Percentiles rank a stretch among this genome's conserved stretches.
Evolutionary conservation across 1,140 invertebrate genomes (phyloP).

Genomic region (Hyposmocoma kahamanoa): DNA sequence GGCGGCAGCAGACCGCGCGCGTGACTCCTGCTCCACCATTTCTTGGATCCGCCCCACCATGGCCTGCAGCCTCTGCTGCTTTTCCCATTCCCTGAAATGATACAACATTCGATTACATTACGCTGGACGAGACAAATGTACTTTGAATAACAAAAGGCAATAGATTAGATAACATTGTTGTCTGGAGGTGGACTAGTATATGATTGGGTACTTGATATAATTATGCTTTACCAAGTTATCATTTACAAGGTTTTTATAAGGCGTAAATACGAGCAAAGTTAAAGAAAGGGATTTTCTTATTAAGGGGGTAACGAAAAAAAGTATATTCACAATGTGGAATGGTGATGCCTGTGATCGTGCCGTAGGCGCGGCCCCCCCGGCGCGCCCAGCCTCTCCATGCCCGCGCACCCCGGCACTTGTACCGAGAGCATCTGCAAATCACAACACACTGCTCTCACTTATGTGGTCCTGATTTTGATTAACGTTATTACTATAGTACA

Average conservation of each 20-base stretch:
- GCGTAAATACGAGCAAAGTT: no score
- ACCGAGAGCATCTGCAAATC: constrained; percentile 79
- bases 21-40: constrained; percentile 68
- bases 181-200: not conserved
- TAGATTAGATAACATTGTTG: not conserved
- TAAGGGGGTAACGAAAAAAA: no score
- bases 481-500: constrained; percentile 11
- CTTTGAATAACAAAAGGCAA: no score
- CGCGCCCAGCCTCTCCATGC: constrained; percentile 80
- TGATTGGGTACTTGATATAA: no score
- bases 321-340: constrained; percentile 66
- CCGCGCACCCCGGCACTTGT: constrained; percentile 79
- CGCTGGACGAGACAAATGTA: no score
- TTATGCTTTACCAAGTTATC: no score
- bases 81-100: constrained; percentile 68
- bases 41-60: constrained; percentile 64
- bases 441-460: constrained; percentile 73
- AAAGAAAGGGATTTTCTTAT: no score
- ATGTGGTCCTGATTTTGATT: constrained; percentile 52
- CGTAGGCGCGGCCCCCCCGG: constrained; percentile 70
- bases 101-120: no score
- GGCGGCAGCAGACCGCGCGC: constrained; percentile 56
- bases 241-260: no score
- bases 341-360: constrained; percentile 68
- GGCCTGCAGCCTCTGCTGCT: constrained; percentile 64